Conservation (phyloP, 2,888 invertebrate species). For the Drosophila maculinotata region DNA sequence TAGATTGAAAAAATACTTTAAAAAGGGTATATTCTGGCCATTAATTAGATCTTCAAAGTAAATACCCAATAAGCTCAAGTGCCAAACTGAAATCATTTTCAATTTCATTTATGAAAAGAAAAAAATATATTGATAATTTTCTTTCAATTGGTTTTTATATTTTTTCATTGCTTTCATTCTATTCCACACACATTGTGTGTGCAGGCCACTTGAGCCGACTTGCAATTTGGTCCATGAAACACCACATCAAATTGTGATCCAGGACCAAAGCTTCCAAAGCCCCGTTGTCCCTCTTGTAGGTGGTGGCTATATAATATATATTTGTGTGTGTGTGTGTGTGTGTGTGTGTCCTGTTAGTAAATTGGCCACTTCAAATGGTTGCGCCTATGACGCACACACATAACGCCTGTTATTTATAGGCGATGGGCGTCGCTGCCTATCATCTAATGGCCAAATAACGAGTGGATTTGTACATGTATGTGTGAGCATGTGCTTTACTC, state of each 20-base stretch:
- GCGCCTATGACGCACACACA: constrained; percentile 13
- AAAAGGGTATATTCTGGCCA: background rate
- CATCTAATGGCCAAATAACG: constrained; percentile 37
- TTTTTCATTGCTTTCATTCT: constrained; percentile 17
- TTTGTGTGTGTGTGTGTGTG: constrained; percentile 2
- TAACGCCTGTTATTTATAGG: constrained; percentile 31
- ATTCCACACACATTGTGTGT: too few relatives aligned
- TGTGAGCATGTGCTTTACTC: background rate
- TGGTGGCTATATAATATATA: background rate
- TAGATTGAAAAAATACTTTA: background rate
- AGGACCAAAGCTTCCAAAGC: constrained; percentile 42
- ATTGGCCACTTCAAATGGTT: constrained; percentile 36
- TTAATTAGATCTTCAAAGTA: constrained; percentile 13
- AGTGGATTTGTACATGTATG: constrained; percentile 15
- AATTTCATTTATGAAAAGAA: constrained; percentile 60
- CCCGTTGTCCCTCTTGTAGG: constrained; percentile 4
- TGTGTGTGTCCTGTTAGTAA: constrained; percentile 28
- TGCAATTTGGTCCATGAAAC: constrained; percentile 60
- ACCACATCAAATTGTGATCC: constrained; percentile 54
- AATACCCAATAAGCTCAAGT: constrained; percentile 12
- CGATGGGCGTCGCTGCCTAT: constrained; percentile 33
- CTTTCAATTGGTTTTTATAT: constrained; percentile 58
- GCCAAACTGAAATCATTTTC: constrained; percentile 50
- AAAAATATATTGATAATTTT: constrained; percentile 44
- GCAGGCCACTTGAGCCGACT: constrained; percentile 40